Evolutionary conservation across 53 echinoderm and acorn worm genomes (phyloP), one percentile per base, ranked within the genome.

Genomic region (Actinopyga echinites): DNA sequence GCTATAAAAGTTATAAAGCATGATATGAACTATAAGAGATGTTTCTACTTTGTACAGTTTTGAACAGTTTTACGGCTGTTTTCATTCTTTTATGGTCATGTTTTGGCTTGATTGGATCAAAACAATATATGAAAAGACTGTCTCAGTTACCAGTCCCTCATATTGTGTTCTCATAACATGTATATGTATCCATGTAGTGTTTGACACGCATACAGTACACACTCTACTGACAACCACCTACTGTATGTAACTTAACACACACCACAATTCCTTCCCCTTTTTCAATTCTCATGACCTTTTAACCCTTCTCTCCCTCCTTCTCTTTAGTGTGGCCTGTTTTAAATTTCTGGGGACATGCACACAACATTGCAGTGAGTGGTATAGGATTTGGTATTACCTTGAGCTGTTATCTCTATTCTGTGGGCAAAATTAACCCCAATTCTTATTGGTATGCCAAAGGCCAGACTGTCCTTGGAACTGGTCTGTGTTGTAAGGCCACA

Each of bases 341-440:
- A 43, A 42, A 42, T 42, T 40, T 30, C 62, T 62, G 62, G 62
- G 62, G 62, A 62, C 62, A 29, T 24, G 30, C 30, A 26, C 62
- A 62, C 17, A 49, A 49, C 49, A 49, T 49, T 49, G 13, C 49
- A 1, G 17, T 49, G 49, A n/a, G n/a, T n/a, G n/a, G n/a, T 49
- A 17, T 49, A 17, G 49, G 49, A 49, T 49, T 49, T 30, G 30
- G 62, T 62, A 29, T 13, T 23, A 26, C 62, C 62, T 30, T 62
- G 62, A 62, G 62, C 62, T 62, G 62, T 62, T 62, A 62, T 62
- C 62, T 29, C 62, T 62, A 62, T 62, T 77, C 81, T 80, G 60
- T 80, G 81, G 81, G 81, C 81, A 80, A 80, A 80, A 80, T 80
- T 80, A 80, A 80, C 81, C 81, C 81, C 81, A 80, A 80, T 80